phyloP scores from a whole-genome alignment of 2,797 vertebrate genomes.

The Selene dorsalis region DNA sequence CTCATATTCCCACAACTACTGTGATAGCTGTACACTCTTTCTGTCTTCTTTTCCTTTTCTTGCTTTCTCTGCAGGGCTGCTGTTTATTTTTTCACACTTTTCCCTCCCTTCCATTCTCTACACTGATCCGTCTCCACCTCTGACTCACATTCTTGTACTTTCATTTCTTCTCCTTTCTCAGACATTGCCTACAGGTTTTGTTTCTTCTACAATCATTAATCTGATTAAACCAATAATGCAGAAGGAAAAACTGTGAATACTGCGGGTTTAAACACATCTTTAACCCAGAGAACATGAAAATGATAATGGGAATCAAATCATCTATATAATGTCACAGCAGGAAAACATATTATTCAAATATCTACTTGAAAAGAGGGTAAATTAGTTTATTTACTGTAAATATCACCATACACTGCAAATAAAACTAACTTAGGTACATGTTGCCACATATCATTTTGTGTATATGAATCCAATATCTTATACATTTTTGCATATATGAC shows the following conservation, averaged over 20 bases:
- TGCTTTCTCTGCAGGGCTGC: conserved; percentile 17
- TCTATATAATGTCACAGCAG: background rate
- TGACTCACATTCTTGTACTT: background rate
- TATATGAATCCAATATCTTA: background rate
- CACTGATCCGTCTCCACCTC: background rate
- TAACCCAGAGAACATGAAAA: background rate
- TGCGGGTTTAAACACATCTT: background rate
- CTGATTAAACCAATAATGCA: background rate
- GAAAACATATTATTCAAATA: too few relatives aligned
- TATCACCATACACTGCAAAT: background rate
- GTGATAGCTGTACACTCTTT: conserved; percentile 24
- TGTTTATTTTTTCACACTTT: conserved; percentile 34
- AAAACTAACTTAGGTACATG: background rate
- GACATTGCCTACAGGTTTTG: background rate
- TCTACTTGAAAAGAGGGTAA: too few relatives aligned
- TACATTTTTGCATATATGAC: background rate
- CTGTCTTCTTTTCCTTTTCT: conserved; percentile 18
- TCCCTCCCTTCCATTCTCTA: conserved; percentile 20
- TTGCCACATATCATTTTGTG: background rate
- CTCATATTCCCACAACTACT: conserved; percentile 27
- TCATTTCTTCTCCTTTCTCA: background rate
- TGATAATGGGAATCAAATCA: background rate
- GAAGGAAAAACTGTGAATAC: too few relatives aligned
- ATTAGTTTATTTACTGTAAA: background rate
- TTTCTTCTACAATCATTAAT: background rate